Evolutionary conservation across 2,888 invertebrate genomes (phyloP).

Genomic region (Amblyjoppa proteus): DNA sequence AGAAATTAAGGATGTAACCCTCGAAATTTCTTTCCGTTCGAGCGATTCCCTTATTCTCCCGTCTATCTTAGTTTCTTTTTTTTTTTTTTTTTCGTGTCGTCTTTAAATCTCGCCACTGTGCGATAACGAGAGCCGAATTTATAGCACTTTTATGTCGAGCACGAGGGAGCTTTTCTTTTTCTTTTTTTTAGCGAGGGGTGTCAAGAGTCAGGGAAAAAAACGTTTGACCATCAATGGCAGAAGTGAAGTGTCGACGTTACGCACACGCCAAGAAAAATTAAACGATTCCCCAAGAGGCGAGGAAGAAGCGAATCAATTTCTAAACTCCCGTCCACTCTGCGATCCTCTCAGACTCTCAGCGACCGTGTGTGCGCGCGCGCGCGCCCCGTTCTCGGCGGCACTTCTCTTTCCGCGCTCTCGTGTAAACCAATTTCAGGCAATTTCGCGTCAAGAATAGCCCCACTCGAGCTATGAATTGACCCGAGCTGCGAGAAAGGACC

Average conservation of each 20-base stretch:
- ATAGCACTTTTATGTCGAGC: slow-evolving; percentile 47
- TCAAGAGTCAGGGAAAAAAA: slow-evolving; percentile 51
- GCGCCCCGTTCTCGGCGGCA: slow-evolving; percentile 42
- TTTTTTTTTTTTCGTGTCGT: slow-evolving; percentile 28
- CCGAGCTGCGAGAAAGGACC: slow-evolving; percentile 77
- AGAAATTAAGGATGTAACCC: slow-evolving; percentile 78
- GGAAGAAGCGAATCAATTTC: slow-evolving; percentile 82
- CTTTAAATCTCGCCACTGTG: slow-evolving; percentile 61
- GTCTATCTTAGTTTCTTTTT: slow-evolving; percentile 25
- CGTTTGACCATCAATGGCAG: slow-evolving; percentile 57
- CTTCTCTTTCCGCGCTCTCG: slow-evolving; percentile 76
- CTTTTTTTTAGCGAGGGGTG: slow-evolving; percentile 9
- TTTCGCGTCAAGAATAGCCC: slow-evolving; percentile 85
- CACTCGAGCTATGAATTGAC: slow-evolving; percentile 82
- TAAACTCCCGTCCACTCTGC: slow-evolving; percentile 67
- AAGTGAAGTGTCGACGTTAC: slow-evolving; percentile 47
- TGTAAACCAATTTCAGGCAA: slow-evolving; percentile 85
- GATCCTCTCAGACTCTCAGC: slow-evolving; percentile 28
- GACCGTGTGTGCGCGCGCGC: slow-evolving; percentile 28
- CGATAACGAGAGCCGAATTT: slow-evolving; percentile 58
- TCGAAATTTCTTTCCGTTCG: slow-evolving; percentile 72
- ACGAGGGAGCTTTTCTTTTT: slow-evolving; percentile 35
- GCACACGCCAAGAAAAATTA: slow-evolving; percentile 73
- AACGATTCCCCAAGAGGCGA: slow-evolving; percentile 75
- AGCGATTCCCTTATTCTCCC: slow-evolving; percentile 68